These are phyloP conservation scores for Polyodon spathula DNA, from an alignment of 2,113 vertebrate genomes.

Conservation along the genomic window DNA sequence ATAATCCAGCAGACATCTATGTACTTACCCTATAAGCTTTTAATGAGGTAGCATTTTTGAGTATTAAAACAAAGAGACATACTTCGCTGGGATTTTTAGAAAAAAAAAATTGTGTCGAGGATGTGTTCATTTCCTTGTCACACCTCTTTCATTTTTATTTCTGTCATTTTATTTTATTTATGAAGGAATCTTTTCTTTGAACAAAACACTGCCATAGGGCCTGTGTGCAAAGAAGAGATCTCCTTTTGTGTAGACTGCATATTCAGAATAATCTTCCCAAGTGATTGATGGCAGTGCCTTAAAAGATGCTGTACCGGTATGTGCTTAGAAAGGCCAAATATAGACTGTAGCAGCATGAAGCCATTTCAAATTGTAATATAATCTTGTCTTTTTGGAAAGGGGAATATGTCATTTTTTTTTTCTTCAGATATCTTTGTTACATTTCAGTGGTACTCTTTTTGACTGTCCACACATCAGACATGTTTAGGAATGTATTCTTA, in stretches of 20 bases:
- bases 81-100: constrained; percentile 30
- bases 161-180: too few species aligned
- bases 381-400: constrained; percentile 11
- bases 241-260: not conserved
- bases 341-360: constrained; percentile 5
- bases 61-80: constrained; percentile 28
- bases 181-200: too few species aligned
- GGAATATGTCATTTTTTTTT: constrained; percentile 6
- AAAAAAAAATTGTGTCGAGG: constrained; percentile 31
- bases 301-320: constrained; percentile 17
- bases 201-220: too few species aligned
- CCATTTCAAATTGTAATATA: constrained; percentile 25
- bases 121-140: too few species aligned
- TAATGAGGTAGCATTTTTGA: constrained; percentile 30
- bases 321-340: constrained; percentile 16
- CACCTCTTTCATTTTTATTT: too few species aligned
- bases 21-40: constrained; percentile 28
- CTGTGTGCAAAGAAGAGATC: too few species aligned
- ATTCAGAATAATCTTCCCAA: not conserved
- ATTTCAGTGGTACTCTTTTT: too few species aligned
- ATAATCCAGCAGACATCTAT: constrained; percentile 19
- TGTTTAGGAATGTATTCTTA: too few species aligned
- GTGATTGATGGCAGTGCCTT: constrained; percentile 1
- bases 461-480: too few species aligned
- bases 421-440: not conserved